These are phyloP conservation scores for Scaptomyza parva DNA, from an alignment of 2,888 invertebrate genomes.

Conservation along the genomic window DNA sequence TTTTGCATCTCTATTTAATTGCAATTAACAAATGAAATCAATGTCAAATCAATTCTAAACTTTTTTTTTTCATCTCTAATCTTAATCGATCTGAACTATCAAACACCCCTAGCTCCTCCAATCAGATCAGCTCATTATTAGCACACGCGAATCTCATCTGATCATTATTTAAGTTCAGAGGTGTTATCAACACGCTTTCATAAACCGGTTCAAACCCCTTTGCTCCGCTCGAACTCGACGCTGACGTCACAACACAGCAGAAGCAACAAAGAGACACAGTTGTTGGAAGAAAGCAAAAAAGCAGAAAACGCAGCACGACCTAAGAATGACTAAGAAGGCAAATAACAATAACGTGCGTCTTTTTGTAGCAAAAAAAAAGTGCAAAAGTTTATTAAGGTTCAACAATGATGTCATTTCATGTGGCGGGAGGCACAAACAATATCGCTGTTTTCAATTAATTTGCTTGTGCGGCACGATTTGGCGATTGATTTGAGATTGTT, in stretches of 20 bases:
- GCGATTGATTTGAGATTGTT: not conserved
- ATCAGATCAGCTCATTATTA: not conserved
- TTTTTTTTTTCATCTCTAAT: slow-evolving; percentile 7
- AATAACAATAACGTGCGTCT: slow-evolving; percentile 42
- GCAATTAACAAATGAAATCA: not conserved
- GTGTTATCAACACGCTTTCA: slow-evolving; percentile 29
- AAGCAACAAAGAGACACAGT: slow-evolving; percentile 14
- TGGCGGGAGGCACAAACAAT: slow-evolving; percentile 38
- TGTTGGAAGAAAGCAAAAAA: not conserved
- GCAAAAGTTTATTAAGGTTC: slow-evolving; percentile 79
- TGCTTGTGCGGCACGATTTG: slow-evolving; percentile 42
- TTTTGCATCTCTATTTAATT: not conserved
- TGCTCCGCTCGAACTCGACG: too few relatives aligned
- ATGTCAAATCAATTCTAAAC: slow-evolving; percentile 7
- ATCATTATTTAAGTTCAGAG: slow-evolving; percentile 14
- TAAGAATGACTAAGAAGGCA: slow-evolving; percentile 40
- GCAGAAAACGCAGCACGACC: slow-evolving; percentile 43
- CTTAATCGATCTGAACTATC: slow-evolving; percentile 19
- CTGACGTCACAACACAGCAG: slow-evolving; percentile 51
- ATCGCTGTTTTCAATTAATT: slow-evolving; percentile 23
- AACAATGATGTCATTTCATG: slow-evolving; percentile 70
- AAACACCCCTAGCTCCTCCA: too few relatives aligned
- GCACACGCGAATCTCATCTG: not conserved
- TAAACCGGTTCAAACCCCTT: slow-evolving; percentile 12
- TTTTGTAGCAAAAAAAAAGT: slow-evolving; percentile 49